Conservation (phyloP, 2,888 invertebrate genomes). For the Stegophylla sp. region DNA sequence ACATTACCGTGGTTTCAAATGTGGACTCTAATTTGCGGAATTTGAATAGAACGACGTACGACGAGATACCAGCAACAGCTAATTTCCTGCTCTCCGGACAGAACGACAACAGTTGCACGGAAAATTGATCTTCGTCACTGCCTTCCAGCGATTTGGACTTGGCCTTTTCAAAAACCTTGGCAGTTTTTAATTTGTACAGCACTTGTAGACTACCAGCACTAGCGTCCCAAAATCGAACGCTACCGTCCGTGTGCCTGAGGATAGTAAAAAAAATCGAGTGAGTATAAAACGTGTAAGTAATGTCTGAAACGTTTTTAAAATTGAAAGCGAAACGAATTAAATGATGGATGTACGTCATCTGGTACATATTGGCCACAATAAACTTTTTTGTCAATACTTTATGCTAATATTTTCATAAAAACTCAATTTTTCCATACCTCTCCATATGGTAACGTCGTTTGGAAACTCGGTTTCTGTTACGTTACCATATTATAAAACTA, state of each 20-base stretch:
- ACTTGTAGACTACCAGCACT: constrained; percentile 95
- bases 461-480: too few species aligned
- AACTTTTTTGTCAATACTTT: too few species aligned
- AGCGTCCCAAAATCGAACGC: constrained; percentile 98
- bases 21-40: constrained; percentile 90
- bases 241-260: constrained; percentile 93
- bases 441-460: too few species aligned
- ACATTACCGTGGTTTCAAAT: constrained; percentile 77
- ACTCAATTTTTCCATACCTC: too few species aligned
- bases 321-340: too few species aligned
- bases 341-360: too few species aligned
- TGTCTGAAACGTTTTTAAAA: too few species aligned
- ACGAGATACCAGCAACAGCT: constrained; percentile 88
- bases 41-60: constrained; percentile 93
- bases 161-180: constrained; percentile 85
- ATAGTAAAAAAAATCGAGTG: neutral
- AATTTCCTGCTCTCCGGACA: constrained; percentile 92
- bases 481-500: too few species aligned
- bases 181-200: constrained; percentile 96
- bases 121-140: constrained; percentile 80
- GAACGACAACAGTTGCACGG: constrained; percentile 86
- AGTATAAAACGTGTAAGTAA: too few species aligned
- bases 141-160: constrained; percentile 72
- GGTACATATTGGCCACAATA: too few species aligned
- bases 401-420: too few species aligned